phyloP scores from a whole-genome alignment of 1,140 invertebrate species.

The Choristoneura fumiferana region DNA sequence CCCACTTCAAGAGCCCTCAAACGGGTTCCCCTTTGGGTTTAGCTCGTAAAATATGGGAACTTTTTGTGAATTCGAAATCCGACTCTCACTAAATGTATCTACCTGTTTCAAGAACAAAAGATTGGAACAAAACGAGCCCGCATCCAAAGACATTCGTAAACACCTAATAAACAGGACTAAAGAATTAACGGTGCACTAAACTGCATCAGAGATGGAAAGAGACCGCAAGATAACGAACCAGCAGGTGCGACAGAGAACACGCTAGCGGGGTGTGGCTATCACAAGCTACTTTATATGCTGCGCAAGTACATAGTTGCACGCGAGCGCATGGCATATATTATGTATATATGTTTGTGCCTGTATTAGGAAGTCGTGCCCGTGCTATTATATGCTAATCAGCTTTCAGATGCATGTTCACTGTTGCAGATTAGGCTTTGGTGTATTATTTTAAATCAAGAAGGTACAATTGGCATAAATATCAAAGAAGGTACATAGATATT shows the following conservation, averaged over 20 bases:
- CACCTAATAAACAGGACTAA: conserved; percentile 13
- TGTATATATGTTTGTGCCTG: conserved; percentile 28
- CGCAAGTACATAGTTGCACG: conserved; percentile 56
- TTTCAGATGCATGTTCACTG: conserved; percentile 45
- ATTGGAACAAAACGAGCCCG: no score
- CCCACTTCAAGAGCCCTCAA: no score
- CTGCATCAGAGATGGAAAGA: conserved; percentile 36
- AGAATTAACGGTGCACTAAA: conserved; percentile 48
- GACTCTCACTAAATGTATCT: no score
- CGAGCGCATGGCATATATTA: conserved; percentile 49
- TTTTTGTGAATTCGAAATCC: no score
- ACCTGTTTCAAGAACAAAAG: no score
- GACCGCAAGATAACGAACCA: conserved; percentile 34
- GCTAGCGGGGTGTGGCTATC: conserved; percentile 71
- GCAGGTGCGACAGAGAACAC: conserved; percentile 52
- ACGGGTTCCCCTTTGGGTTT: no score
- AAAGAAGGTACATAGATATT: conserved; percentile 1
- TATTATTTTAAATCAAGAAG: conserved; percentile 24
- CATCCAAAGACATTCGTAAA: not conserved
- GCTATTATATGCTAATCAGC: conserved; percentile 62
- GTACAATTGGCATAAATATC: not conserved
- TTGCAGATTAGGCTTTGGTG: conserved; percentile 39
- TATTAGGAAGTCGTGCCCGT: conserved; percentile 44
- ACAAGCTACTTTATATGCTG: conserved; percentile 60
- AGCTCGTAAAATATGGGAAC: no score